Evolutionary conservation across 2,888 invertebrate species (phyloP), one percentile per base, ranked within the genome.

Genomic region (Drosophila pegasa): DNA sequence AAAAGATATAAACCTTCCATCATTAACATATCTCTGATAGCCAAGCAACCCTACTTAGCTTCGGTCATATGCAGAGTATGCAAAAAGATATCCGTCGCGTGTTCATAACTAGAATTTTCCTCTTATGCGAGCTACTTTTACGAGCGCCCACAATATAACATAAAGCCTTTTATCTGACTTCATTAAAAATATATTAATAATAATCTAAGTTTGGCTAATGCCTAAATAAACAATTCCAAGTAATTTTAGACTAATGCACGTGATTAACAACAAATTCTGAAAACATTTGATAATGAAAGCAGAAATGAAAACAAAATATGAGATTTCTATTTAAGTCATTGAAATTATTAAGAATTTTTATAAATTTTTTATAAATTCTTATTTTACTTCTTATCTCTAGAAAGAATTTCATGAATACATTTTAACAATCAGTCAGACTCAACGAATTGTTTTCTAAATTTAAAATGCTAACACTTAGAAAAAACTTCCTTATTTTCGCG

Each of bases 121-220:
- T 25, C 14, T 27, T 10, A 33, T 31, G 5, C 10, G 18, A 43
- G 14, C 56, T n/a, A 8, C 9, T 41, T 51, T 51, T 58, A 59
- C 33, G 58, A 20, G 16, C 29, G 18, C n/a, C n/a, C 10, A 27
- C n/a, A 31, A 27, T 29, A 18, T 37, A 29, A 38, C 6, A 3
- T 29, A 25, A 50, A 22, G 31, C 14, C 7, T 16, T 59, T 58
- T 72, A 71, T 59, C 72, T 57, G n/a, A 35, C n/a, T 50, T 37
- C 22, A 37, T 18, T 55, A 27, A 14, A 16, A 51, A 55, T 29
- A 35, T 40, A 40, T 16, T 27, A 10, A 45, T 45, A 37, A 22
- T 20, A 37, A 51, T 47, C 66, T 72, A 59, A 52, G 37, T 65
- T 64, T 65, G 59, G 40, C 29, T 47, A 37, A 59, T 47, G 43